These are phyloP conservation scores for Lasius platythorax DNA, from an alignment of 2,888 invertebrate genomes.

Conservation along the genomic window DNA sequence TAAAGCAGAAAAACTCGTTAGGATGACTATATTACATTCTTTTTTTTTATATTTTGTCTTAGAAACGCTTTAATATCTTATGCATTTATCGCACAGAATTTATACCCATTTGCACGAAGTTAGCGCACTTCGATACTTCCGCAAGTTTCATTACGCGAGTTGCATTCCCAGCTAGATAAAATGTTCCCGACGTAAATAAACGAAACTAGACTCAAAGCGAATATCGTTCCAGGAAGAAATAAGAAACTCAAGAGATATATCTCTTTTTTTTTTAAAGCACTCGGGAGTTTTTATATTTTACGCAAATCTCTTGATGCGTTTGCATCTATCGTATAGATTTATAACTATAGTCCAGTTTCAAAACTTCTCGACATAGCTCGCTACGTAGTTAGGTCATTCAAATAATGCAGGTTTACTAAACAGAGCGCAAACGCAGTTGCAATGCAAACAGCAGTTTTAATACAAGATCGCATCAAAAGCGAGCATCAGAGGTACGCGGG, in stretches of 20 bases:
- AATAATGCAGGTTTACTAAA: slow-evolving; percentile 21
- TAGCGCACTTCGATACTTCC: slow-evolving; percentile 9
- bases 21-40: not conserved
- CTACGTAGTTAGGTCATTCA: slow-evolving; percentile 9
- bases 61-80: slow-evolving; percentile 1
- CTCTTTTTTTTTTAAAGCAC: not conserved
- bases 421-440: slow-evolving; percentile 26
- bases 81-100: slow-evolving; percentile 22
- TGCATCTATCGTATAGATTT: not conserved
- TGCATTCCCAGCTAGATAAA: slow-evolving; percentile 9
- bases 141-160: slow-evolving; percentile 23
- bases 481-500: slow-evolving; percentile 34
- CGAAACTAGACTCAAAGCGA: slow-evolving; percentile 6
- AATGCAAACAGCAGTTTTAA: slow-evolving; percentile 45
- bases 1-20: slow-evolving; percentile 8
- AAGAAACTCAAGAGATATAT: not conserved
- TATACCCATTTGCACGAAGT: not conserved
- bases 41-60: not conserved
- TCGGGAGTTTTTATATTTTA: not conserved
- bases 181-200: slow-evolving; percentile 27
- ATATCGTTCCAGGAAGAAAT: slow-evolving; percentile 5
- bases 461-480: slow-evolving; percentile 44
- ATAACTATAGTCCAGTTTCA: not conserved
- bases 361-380: not conserved
- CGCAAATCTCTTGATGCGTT: not conserved